These are phyloP conservation scores for Empidonax traillii DNA, from an alignment of 2,113 vertebrate genomes.

Conservation along the genomic window DNA sequence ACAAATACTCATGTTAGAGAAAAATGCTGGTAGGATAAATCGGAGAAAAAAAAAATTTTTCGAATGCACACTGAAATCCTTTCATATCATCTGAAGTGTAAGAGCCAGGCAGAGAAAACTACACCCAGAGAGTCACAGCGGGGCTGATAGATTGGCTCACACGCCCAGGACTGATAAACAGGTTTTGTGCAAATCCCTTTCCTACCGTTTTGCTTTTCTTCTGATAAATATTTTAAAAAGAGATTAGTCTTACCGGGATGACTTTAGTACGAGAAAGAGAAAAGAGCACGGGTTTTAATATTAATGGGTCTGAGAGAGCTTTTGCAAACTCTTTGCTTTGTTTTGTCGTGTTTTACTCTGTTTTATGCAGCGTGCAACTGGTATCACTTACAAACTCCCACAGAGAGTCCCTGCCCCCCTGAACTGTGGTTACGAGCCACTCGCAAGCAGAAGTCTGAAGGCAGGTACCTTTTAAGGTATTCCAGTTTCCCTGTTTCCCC, in stretches of 20 bases:
- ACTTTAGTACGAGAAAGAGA: background rate
- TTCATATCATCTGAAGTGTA: background rate
- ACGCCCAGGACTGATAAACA: background rate
- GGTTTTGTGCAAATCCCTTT: background rate
- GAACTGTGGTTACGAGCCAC: background rate
- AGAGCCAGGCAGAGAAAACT: conserved; percentile 2
- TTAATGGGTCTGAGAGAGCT: background rate
- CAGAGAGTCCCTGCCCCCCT: background rate
- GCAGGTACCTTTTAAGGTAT: background rate
- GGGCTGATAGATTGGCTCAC: background rate
- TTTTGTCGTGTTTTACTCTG: background rate
- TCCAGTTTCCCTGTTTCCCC: background rate
- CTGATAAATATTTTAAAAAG: conserved; percentile 46
- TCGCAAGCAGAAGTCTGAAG: background rate
- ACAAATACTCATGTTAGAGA: background rate
- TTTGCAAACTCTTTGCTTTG: background rate
- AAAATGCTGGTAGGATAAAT: conserved; percentile 50
- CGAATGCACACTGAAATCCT: conserved; percentile 11
- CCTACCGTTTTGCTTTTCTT: background rate
- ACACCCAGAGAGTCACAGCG: background rate
- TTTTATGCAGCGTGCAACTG: background rate
- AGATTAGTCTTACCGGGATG: background rate
- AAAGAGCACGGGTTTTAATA: background rate
- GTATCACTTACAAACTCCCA: background rate
- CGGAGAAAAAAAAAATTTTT: background rate